Base-by-base conservation (phyloP, 1,140 invertebrate species). In the Camponotus pennsylvanicus region DNA sequence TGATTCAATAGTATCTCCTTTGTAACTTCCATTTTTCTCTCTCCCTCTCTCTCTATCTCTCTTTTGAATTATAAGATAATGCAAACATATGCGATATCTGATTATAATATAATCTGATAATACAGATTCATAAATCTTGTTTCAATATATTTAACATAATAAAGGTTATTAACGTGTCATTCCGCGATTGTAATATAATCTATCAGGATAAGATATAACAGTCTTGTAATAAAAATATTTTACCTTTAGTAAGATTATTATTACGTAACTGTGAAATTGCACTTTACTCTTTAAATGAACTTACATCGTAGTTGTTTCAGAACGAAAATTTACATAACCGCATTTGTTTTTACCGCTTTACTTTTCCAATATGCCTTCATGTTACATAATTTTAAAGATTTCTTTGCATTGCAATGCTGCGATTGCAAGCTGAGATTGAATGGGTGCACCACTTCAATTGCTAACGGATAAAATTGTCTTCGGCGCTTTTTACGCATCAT, bases 351-450 rank as follows among this genome's bases (percentile, higher is more conserved):
- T 27, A 27, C 27, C 27, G 27, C 27, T 27, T 15, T 55, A 13
- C 15, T 32, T 34, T 49, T 9, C 21, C 18, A 15, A 13, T 45
- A 45, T 11, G 37, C 13, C 8, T 27, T 6, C 0, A 76, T 2
- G 13, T 49, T 45, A 55, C 5, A 52, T 59, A 55, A 37, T 69
- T 67, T 69, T 52, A 69, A 69, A 69, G 63, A 69, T 55, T n/a
- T 67, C 13, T 67, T 52, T 37, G 40, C 18, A 49, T 66, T 66
- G 42, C 13, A 79, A 67, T 21, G 40, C 27, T 27, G 27, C 27
- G 27, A 27, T 7, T 40, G 15, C 42, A 7, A 27, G 13, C 67
- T 49, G 32, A 5, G 42, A 79, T 52, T 79, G 55, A 13, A 67
- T 49, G 11, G 3, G 7, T 37, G 7, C 45, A 69, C 6, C 42